A percentile compares a stretch with the other conserved stretches of the same genome.
phyloP scores from a whole-genome alignment of 1,140 invertebrate genomes.

The Parapsyche elsis region DNA sequence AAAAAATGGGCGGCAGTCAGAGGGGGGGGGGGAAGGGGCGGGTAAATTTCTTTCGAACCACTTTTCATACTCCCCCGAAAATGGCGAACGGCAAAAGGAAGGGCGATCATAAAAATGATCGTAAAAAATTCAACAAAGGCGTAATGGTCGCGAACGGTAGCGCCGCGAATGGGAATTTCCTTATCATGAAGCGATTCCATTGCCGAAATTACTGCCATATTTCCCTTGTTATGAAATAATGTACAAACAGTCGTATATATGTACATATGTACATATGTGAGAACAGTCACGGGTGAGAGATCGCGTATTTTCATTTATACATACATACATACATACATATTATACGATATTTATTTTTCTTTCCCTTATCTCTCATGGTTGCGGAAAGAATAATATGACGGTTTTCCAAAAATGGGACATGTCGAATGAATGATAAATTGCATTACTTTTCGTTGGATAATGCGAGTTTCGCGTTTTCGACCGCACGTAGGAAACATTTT shows the following conservation, averaged over 20 bases:
- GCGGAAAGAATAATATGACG: too few relatives aligned
- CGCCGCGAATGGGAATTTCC: constrained; percentile 6
- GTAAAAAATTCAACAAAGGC: constrained; percentile 41
- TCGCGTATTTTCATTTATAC: neutral
- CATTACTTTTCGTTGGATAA: neutral
- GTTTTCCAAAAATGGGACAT: neutral
- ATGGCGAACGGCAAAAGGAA: neutral
- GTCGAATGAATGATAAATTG: neutral
- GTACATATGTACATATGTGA: neutral
- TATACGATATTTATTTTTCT: too few relatives aligned
- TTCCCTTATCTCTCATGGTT: too few relatives aligned
- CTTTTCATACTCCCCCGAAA: neutral
- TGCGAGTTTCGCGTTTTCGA: neutral
- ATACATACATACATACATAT: too few relatives aligned
- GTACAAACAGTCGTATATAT: neutral
- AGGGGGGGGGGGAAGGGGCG: neutral
- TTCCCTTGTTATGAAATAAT: neutral
- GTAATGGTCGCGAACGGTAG: neutral
- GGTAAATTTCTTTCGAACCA: neutral
- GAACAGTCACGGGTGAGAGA: neutral
- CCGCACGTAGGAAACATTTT: neutral
- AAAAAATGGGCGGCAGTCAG: neutral
- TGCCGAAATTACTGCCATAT: constrained; percentile 29
- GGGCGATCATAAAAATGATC: constrained; percentile 20
- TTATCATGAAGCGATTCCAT: constrained; percentile 28